These are phyloP conservation scores for Lydus trimaculatus DNA, from an alignment of 2,888 invertebrate genomes.

Conservation along the genomic window DNA sequence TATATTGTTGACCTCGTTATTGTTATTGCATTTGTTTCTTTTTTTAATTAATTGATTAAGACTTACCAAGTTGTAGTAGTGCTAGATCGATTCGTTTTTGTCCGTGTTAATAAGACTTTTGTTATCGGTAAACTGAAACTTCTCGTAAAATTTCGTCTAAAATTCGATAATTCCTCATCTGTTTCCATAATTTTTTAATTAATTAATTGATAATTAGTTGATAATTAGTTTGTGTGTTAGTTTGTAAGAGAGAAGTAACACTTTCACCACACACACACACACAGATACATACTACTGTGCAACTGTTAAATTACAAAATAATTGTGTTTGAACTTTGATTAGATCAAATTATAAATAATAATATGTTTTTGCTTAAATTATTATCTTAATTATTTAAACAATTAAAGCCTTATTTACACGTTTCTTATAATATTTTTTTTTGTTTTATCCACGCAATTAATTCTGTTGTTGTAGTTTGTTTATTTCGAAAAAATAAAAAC, in stretches of 20 bases:
- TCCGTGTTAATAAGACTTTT: slow-evolving; percentile 26
- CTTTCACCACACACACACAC: neutral
- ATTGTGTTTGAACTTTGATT: slow-evolving; percentile 31
- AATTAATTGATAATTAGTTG: no score
- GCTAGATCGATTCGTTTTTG: neutral
- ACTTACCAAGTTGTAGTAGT: neutral
- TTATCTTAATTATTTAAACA: slow-evolving; percentile 6
- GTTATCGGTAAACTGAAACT: slow-evolving; percentile 46
- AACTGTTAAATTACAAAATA: slow-evolving; percentile 2
- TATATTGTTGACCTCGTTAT: neutral
- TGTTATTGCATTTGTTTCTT: neutral
- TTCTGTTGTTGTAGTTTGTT: no score
- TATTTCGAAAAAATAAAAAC: no score
- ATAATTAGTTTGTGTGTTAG: no score
- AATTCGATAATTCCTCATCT: neutral
- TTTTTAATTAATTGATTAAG: neutral
- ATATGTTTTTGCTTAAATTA: slow-evolving; percentile 13
- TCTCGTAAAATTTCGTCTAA: slow-evolving; percentile 27
- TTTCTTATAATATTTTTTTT: no score
- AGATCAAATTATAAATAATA: slow-evolving; percentile 24
- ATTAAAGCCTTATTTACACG: neutral
- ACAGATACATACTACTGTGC: neutral
- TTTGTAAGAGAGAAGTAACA: neutral
- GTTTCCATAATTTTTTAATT: neutral
- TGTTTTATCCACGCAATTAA: no score